Evolutionary conservation across 2,113 vertebrate species (phyloP).

Genomic region (Dicentrarchus labrax): DNA sequence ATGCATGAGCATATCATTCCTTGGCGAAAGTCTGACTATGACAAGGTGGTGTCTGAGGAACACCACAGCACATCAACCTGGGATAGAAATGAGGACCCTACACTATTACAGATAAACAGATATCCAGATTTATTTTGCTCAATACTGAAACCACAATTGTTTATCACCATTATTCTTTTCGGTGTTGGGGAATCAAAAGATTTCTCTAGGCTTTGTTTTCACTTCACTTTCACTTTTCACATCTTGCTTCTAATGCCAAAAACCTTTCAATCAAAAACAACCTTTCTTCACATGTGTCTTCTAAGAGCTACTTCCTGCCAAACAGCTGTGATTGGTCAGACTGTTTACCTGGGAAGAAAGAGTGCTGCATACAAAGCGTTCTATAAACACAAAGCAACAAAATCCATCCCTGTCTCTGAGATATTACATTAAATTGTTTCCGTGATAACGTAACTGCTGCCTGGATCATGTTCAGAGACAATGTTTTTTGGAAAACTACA

Average conservation of each 20-base stretch:
- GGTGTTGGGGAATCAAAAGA: background rate
- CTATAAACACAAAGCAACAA: too few relatives aligned
- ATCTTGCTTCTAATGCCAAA: background rate
- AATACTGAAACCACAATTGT: background rate
- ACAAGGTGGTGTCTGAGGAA: background rate
- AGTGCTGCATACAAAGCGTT: background rate
- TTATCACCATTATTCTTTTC: background rate
- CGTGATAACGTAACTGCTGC: too few relatives aligned
- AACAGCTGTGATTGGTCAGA: background rate
- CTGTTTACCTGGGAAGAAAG: background rate
- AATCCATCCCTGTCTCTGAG: too few relatives aligned
- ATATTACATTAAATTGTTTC: too few relatives aligned
- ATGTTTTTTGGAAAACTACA: too few relatives aligned
- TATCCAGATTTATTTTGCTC: fast-evolving
- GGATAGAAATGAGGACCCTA: background rate
- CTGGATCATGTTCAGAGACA: too few relatives aligned
- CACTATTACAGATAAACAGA: background rate
- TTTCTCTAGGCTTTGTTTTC: too few relatives aligned
- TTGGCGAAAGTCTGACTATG: constrained; percentile 11
- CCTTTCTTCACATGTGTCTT: background rate
- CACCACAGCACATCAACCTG: background rate
- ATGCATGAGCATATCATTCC: constrained; percentile 51
- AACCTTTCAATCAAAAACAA: background rate
- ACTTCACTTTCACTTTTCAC: background rate
- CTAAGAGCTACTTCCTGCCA: background rate